These are phyloP conservation scores for Dasyurus viverrinus DNA, from an alignment of 2,113 vertebrate genomes.

Conservation along the genomic window DNA sequence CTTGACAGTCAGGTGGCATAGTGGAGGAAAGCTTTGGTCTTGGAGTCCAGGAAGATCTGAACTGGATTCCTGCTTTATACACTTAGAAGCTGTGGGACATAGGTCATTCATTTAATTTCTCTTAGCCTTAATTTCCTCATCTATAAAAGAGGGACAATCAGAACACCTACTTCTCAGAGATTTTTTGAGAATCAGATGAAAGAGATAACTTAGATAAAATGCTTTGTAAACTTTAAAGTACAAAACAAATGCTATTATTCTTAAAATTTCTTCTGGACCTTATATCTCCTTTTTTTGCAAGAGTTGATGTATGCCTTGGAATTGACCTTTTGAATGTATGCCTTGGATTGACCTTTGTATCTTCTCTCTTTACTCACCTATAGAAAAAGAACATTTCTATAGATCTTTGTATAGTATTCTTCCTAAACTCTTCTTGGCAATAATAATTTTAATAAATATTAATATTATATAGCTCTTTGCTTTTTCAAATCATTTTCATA, in stretches of 20 bases:
- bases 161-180: not conserved
- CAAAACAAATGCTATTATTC: not conserved
- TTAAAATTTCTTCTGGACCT: not conserved
- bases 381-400: not conserved
- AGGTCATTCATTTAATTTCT: not conserved
- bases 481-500: not conserved
- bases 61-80: not conserved
- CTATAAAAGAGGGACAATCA: not conserved
- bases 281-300: not conserved
- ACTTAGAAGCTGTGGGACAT: not conserved
- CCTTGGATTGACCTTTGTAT: not conserved
- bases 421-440: not conserved
- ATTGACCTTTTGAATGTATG: no score
- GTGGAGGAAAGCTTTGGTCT: not conserved
- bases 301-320: not conserved
- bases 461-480: not conserved
- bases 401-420: slow-evolving; percentile 1
- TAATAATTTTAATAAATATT: not conserved
- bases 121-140: not conserved
- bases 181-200: not conserved
- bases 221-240: not conserved
- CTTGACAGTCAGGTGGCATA: not conserved
- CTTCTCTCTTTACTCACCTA: not conserved
- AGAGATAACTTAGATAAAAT: not conserved
- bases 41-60: not conserved